Conservation (phyloP, 2,888 invertebrate species). For the Metellina segmentata region DNA sequence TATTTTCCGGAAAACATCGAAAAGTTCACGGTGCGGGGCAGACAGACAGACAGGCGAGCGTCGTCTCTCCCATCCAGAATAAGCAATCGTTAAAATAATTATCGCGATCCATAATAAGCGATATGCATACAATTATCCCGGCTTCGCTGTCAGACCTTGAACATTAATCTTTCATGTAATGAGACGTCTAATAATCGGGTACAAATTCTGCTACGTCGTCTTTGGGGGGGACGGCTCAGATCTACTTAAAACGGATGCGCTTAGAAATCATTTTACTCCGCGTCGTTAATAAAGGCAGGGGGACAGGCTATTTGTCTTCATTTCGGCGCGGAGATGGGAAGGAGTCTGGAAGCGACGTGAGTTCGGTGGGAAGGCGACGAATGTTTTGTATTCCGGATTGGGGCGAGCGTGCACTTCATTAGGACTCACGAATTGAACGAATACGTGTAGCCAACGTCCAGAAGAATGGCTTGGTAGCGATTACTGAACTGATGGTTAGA, state of each 20-base stretch:
- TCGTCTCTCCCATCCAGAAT: slow-evolving; percentile 44
- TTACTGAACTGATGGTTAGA: neutral
- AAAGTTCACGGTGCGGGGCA: slow-evolving; percentile 35
- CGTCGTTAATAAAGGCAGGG: slow-evolving; percentile 70
- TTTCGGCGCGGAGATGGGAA: slow-evolving; percentile 16
- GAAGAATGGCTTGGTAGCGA: neutral
- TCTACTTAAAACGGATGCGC: slow-evolving; percentile 66
- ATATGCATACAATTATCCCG: slow-evolving; percentile 75
- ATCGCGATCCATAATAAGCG: slow-evolving; percentile 75
- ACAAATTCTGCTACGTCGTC: slow-evolving; percentile 71
- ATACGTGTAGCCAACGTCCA: neutral
- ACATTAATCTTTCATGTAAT: slow-evolving; percentile 75
- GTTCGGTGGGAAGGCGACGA: neutral
- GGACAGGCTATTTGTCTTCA: slow-evolving; percentile 72
- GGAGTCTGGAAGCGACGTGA: neutral
- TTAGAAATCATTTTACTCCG: slow-evolving; percentile 66
- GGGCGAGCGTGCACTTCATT: neutral
- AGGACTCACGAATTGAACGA: neutral
- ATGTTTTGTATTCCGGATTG: neutral
- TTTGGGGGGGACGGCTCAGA: slow-evolving; percentile 12
- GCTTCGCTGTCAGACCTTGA: slow-evolving; percentile 68
- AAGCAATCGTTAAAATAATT: slow-evolving; percentile 76
- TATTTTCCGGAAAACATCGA: slow-evolving; percentile 34
- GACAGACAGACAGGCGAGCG: slow-evolving; percentile 36
- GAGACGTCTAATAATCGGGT: slow-evolving; percentile 76